Base-by-base conservation (phyloP, 2,113 vertebrate species). In the Choloepus hoffmanni region DNA sequence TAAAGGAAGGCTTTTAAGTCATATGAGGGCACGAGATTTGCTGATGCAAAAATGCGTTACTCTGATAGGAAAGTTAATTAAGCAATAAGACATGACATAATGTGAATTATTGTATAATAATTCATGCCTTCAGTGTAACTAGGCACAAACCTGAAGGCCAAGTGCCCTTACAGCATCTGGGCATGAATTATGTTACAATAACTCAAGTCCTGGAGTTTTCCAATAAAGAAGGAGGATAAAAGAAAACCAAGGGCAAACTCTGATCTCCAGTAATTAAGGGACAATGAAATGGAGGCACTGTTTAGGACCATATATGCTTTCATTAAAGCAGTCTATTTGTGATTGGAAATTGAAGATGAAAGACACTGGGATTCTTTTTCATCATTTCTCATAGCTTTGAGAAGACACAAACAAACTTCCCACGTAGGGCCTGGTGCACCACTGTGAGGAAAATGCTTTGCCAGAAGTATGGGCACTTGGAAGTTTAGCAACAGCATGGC, bases 11-110 rank as follows among this genome's bases (percentile, higher is more conserved):
- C 79, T 97, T 97, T 98, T 91, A 87, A 88, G 96, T 93, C 79
- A 95, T 92, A 62, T n/a, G 82, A 81, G 60, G 65, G n/a, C 74
- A 84, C 77, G 55, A 72, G 88, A 97, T 96, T 95, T 97, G 90
- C 90, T 96, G 85, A 95, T 90, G 60, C 7, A 97, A 97, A 98
- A 95, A 89, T 85, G 8, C 48, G 45, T 95, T 97, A 79, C 68
- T 78, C 73, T 53, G 95, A 95, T 73, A 87, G 91, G 33, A 76
- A 98, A 96, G 53, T 95, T 95, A 98, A 97, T 98, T 98, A 89
- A 97, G 50, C 78, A 96, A 95, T 73, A 96, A 50, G 65, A 95
- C 74, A 94, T 74, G 88, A 95, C 92, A 88, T 93, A 95, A 88
- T 7, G 78, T 72, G 96, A 96, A 89, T 96, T 97, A 97, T 85